Evolutionary conservation across 2,797 vertebrate genomes (phyloP).

Genomic region (Hypotaenidia okinawae): DNA sequence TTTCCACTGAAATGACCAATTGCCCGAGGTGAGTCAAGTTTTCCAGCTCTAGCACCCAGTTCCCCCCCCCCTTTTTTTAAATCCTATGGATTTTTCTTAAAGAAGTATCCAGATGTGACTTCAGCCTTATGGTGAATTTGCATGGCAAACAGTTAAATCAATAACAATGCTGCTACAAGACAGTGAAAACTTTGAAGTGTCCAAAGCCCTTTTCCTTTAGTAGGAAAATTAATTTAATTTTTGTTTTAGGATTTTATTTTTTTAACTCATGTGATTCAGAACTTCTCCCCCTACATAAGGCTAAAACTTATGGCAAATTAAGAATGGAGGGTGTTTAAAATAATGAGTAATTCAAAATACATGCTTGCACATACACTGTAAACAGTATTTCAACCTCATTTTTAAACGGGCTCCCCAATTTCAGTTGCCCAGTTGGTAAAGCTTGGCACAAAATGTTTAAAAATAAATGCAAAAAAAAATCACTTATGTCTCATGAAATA

Average conservation of each 20-base stretch:
- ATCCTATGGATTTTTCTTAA: background rate
- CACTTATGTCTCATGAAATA: background rate
- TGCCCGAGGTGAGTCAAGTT: background rate
- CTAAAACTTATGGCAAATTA: background rate
- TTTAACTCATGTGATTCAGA: background rate
- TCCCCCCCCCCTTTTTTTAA: background rate
- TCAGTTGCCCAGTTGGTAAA: background rate
- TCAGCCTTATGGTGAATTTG: background rate
- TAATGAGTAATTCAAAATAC: background rate
- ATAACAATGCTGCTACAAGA: background rate
- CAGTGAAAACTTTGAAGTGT: background rate
- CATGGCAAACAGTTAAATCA: background rate
- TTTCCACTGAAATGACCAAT: background rate
- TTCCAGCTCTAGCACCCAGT: background rate
- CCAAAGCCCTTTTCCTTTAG: background rate
- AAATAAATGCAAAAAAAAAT: background rate
- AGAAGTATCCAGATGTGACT: background rate
- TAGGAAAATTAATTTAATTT: background rate
- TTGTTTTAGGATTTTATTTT: background rate
- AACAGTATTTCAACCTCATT: background rate
- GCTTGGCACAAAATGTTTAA: background rate
- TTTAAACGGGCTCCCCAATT: background rate
- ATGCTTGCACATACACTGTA: background rate
- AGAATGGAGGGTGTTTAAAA: background rate
- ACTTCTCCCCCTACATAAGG: background rate